Conservation (phyloP, 2,113 vertebrate species). For the Python bivittatus region DNA sequence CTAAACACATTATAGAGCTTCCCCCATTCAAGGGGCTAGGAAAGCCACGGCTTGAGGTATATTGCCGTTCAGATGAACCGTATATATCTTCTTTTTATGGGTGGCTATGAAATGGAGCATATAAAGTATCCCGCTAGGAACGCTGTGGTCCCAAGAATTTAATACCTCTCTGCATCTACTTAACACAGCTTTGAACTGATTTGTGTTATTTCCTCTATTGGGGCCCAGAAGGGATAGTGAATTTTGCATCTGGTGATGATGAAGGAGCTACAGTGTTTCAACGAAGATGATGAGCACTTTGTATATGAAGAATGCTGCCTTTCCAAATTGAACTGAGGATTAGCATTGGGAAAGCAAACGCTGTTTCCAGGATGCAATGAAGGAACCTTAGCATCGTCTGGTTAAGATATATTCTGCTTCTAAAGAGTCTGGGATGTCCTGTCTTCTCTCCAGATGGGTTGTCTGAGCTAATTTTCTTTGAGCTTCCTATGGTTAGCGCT, state of each 20-base stretch:
- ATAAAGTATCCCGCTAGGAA: neutral
- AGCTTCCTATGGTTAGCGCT: conserved; percentile 10
- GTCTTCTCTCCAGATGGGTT: neutral
- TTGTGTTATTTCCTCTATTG: neutral
- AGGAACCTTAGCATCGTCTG: neutral
- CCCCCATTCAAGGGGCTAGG: neutral
- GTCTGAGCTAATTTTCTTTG: neutral
- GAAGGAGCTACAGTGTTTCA: conserved; percentile 6
- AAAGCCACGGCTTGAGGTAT: neutral
- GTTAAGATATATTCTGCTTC: neutral
- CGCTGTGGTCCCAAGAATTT: neutral
- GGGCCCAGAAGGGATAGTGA: neutral
- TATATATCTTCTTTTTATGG: conserved; percentile 12
- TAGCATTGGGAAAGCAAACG: neutral
- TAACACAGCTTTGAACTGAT: neutral
- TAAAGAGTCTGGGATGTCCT: neutral
- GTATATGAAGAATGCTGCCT: neutral
- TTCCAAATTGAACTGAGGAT: neutral
- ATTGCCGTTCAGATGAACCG: neutral
- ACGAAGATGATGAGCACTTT: conserved; percentile 10
- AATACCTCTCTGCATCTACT: neutral
- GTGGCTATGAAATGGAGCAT: neutral
- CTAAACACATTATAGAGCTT: conserved; percentile 33
- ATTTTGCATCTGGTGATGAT: conserved; percentile 2
- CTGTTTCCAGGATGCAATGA: neutral